Percentiles rank a stretch among this genome's conserved stretches.
These are phyloP conservation scores for Malacosoma neustria DNA, from an alignment of 2,888 invertebrate species.

Conservation along the genomic window DNA sequence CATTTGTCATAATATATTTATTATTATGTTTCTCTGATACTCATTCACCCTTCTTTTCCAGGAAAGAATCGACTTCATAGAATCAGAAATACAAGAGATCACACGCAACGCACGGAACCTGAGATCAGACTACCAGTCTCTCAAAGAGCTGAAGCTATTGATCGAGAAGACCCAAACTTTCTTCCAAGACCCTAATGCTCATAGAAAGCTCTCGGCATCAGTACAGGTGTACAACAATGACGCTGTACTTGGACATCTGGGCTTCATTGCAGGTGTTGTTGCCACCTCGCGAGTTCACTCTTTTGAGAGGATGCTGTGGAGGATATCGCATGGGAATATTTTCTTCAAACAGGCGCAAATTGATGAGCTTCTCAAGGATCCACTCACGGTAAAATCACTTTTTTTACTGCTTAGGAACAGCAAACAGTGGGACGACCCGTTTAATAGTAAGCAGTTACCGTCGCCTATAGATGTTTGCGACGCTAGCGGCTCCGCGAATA, in stretches of 20 bases:
- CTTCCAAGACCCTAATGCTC: conserved; percentile 77
- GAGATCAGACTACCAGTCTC: conserved; percentile 54
- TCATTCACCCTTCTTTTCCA: conserved; percentile 32
- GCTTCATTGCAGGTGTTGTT: conserved; percentile 64
- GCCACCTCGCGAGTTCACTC: conserved; percentile 54
- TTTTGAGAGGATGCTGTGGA: conserved; percentile 66
- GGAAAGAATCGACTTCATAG: conserved; percentile 69
- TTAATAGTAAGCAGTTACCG: no score
- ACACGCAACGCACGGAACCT: conserved; percentile 62
- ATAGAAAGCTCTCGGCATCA: conserved; percentile 59
- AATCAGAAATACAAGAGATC: conserved; percentile 67
- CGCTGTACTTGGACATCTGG: conserved; percentile 53
- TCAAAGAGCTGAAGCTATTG: conserved; percentile 54
- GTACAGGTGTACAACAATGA: conserved; percentile 62
- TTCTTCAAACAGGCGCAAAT: conserved; percentile 68
- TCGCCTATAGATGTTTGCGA: no score
- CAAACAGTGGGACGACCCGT: no score
- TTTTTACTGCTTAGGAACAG: no score
- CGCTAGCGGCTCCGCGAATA: no score
- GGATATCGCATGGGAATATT: conserved; percentile 66
- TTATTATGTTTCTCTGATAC: no score
- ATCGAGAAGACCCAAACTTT: conserved; percentile 64
- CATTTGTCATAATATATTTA: no score
- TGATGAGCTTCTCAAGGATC: conserved; percentile 56
- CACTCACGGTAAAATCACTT: conserved; percentile 61